Evolutionary conservation across 2,888 invertebrate species (phyloP), one percentile per base, ranked within the genome.

Genomic region (Criorhina ranunculi): DNA sequence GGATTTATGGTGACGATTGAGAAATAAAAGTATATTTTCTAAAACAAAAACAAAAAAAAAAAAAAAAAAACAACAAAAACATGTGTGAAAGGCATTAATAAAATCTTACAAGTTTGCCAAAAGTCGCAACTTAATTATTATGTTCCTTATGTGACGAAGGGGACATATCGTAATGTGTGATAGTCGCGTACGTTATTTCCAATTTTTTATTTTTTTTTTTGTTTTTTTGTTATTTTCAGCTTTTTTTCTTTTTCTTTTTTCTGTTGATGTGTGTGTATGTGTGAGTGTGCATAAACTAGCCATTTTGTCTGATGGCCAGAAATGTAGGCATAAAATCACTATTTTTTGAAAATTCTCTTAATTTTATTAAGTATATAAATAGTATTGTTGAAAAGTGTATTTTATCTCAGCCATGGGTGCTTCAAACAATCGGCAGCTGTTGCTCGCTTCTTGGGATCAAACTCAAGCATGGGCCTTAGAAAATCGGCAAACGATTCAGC

Each of bases 401-500:
- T 91, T 91, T 91, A 91, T 91, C 93, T 93, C 90, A 99, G 94
- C 99, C 99, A 99, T 66, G 97, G 96, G 93, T 99, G 99, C 92
- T 96, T 95, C 91, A 99, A 95, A 93, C 98, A 98, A 92, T 98
- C 96, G 86, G 95, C 96, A 87, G 99, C 99, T 83, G 98, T 98
- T 88, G 98, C 98, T 88, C 99, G 95, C 91, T 95, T 94, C 89
- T 95, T 95, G 59, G 98, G 98, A 93, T 99, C 98, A 93, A 98
- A 99, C 89, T 96, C 96, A 89, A 99, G 94, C 99, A 99, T 99
- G 77, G 99, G 99, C 90, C 95, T 95, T 87, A 99, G 94, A 92
- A 99, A 99, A 90, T 97, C 95, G 57, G 98, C 96, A 93, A 99
- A 99, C 87, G 96, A 96, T 88, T 95, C 95, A 57, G 99, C 99